Percentiles rank a stretch among this genome's conserved stretches.
Evolutionary conservation across 2,113 vertebrate species (phyloP).

Genomic region (Saccopteryx bilineata): DNA sequence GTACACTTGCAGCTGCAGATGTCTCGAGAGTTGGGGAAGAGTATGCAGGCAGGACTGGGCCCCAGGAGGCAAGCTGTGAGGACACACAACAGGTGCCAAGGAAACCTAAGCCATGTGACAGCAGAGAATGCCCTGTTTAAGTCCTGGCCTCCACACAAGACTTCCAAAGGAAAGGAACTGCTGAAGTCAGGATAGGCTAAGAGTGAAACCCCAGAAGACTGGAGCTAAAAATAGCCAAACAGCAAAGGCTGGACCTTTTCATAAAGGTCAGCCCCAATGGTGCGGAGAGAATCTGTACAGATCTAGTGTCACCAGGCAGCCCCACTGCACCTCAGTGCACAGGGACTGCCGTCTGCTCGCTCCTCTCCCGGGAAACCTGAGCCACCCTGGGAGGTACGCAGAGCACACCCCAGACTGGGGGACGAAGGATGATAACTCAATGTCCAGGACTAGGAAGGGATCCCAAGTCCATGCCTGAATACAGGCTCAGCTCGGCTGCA

Average conservation of each 20-base stretch:
- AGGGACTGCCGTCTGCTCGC: neutral
- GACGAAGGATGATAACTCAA: neutral
- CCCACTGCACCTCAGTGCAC: too few relatives aligned
- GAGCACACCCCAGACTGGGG: neutral
- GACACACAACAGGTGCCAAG: neutral
- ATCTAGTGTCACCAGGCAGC: neutral
- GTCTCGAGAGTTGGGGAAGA: neutral
- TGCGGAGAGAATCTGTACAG: neutral
- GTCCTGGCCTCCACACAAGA: neutral
- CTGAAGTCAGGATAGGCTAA: constrained; percentile 8
- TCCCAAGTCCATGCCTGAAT: neutral
- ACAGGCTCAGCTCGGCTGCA: neutral
- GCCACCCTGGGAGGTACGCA: neutral
- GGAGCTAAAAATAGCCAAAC: constrained; percentile 83
- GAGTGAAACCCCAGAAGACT: constrained; percentile 79
- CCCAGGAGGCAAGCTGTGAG: neutral
- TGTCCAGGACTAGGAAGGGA: neutral
- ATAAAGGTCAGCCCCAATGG: constrained; percentile 82
- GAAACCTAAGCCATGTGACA: neutral
- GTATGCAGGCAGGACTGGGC: neutral
- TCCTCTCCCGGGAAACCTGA: constrained; percentile 51
- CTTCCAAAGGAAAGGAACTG: constrained; percentile 8
- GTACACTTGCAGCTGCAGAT: neutral
- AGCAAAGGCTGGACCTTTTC: constrained; percentile 72
- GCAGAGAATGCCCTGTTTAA: neutral